Conservation (phyloP, 2,888 invertebrate genomes). For the Drosophila eohydei region DNA sequence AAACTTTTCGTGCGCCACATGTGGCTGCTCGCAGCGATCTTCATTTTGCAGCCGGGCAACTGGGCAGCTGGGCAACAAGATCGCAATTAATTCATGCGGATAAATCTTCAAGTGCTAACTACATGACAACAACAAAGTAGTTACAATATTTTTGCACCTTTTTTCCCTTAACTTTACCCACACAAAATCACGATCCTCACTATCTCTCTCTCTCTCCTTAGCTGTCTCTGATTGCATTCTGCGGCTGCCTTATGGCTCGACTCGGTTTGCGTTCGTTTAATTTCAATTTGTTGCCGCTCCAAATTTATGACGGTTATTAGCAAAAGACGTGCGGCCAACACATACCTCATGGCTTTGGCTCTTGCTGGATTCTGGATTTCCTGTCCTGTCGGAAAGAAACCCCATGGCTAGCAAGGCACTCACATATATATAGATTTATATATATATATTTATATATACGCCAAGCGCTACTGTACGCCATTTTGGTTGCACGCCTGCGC, state of each 20-base stretch:
- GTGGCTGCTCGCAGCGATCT: conserved; percentile 46
- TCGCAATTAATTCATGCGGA: conserved; percentile 85
- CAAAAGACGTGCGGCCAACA: conserved; percentile 79
- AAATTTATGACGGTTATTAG: conserved; percentile 84
- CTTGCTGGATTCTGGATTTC: conserved; percentile 45
- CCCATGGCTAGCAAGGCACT: conserved; percentile 37
- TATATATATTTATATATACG: background rate
- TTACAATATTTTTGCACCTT: conserved; percentile 57
- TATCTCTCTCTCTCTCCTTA: conserved; percentile 5
- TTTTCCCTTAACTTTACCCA: conserved; percentile 44
- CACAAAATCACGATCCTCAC: conserved; percentile 73
- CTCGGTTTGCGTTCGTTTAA: conserved; percentile 73
- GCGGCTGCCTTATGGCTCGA: conserved; percentile 47
- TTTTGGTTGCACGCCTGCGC: conserved; percentile 77
- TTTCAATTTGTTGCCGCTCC: conserved; percentile 83
- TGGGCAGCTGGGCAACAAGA: conserved; percentile 75
- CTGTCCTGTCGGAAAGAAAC: conserved; percentile 53
- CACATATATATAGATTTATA: background rate
- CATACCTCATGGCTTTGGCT: conserved; percentile 62
- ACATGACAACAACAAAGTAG: conserved; percentile 85
- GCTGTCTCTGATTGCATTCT: conserved; percentile 66
- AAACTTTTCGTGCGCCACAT: conserved; percentile 58
- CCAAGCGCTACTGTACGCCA: conserved; percentile 69
- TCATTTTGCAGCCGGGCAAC: conserved; percentile 59
- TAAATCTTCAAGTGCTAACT: conserved; percentile 85